Percentiles rank a stretch among this genome's conserved stretches.
Evolutionary conservation across 2,113 vertebrate genomes (phyloP).

Genomic region (Myrmecobius fasciatus): DNA sequence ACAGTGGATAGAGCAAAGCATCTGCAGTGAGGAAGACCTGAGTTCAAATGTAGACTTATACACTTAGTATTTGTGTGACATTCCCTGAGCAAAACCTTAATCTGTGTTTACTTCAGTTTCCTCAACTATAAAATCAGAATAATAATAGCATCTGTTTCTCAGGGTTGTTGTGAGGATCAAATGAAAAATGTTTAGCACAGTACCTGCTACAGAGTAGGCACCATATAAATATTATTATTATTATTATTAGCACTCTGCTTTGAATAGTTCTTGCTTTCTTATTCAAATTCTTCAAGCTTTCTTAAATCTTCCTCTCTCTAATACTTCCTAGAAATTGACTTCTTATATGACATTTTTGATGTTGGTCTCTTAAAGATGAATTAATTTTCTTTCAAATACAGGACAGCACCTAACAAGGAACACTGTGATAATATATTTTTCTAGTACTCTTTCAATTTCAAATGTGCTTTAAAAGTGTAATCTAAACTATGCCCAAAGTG

Average conservation of each 20-base stretch:
- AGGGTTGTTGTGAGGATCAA: no score
- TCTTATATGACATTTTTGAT: constrained; percentile 11
- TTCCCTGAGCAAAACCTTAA: not conserved
- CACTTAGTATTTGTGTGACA: not conserved
- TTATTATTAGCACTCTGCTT: no score
- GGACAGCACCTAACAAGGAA: constrained; percentile 5
- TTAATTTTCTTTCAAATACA: not conserved
- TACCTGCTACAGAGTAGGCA: no score
- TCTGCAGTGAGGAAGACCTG: not conserved
- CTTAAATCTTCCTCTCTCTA: not conserved
- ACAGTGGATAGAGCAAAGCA: not conserved
- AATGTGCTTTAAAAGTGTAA: constrained; percentile 23
- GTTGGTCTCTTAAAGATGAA: not conserved
- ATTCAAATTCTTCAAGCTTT: not conserved
- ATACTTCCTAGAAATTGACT: constrained; percentile 34
- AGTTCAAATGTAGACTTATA: not conserved
- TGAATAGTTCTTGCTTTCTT: constrained; percentile 1
- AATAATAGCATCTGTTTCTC: no score
- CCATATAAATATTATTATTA: no score
- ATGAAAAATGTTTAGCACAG: no score
- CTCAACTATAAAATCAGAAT: no score
- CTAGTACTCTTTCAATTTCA: not conserved
- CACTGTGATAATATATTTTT: constrained; percentile 25
- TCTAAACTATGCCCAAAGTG: not conserved
- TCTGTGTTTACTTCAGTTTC: not conserved